Conservation (phyloP, 1,140 invertebrate species). For the Apis dorsata region DNA sequence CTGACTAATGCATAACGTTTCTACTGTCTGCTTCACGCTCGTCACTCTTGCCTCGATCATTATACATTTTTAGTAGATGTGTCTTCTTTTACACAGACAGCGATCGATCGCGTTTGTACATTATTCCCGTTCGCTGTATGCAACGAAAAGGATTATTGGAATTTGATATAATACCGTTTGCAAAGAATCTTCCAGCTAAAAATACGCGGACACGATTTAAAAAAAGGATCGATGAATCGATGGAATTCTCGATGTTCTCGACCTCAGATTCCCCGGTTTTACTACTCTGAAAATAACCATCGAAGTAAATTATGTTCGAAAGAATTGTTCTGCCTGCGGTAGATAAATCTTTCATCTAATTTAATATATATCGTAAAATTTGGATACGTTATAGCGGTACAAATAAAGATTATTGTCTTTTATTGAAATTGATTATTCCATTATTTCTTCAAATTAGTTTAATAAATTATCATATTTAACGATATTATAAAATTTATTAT, state of each 20-base stretch:
- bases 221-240: slow-evolving; percentile 47
- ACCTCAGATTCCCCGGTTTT: slow-evolving; percentile 42
- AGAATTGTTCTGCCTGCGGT: neutral
- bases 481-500: too few species aligned
- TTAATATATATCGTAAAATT: neutral
- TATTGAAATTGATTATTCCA: too few species aligned
- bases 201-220: slow-evolving; percentile 42
- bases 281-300: slow-evolving; percentile 44
- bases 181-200: slow-evolving; percentile 36
- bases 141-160: neutral
- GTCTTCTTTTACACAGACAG: neutral
- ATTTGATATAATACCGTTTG: slow-evolving; percentile 43
- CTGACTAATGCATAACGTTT: slow-evolving; percentile 58
- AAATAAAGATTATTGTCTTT: neutral
- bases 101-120: neutral
- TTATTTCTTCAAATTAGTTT: too few species aligned
- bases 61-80: too few species aligned
- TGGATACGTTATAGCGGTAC: neutral
- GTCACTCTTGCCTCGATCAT: slow-evolving; percentile 3
- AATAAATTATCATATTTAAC: too few species aligned
- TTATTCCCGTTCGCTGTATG: neutral
- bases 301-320: slow-evolving; percentile 40
- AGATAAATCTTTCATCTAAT: neutral
- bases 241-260: slow-evolving; percentile 52
- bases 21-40: slow-evolving; percentile 38